A percentile compares a stretch with the other conserved stretches of the same genome.
phyloP scores from a whole-genome alignment of 2,113 vertebrate species.

The Calcarius ornatus region DNA sequence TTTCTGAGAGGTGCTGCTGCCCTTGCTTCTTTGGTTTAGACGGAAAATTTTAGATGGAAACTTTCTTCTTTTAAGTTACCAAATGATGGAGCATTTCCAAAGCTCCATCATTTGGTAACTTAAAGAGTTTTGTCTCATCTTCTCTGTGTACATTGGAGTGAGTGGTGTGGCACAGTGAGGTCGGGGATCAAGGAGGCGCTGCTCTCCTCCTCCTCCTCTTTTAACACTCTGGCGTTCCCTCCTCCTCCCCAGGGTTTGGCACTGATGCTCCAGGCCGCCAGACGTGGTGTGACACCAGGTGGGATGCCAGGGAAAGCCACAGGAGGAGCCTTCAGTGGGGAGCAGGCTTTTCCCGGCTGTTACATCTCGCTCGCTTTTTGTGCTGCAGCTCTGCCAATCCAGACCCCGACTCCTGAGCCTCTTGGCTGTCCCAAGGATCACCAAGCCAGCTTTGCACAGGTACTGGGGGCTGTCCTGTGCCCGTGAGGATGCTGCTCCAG shows the following conservation, averaged over 20 bases:
- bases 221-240: neutral
- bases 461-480: accelerated
- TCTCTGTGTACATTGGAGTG: accelerated
- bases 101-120: no score
- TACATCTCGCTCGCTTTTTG: neutral
- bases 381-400: neutral
- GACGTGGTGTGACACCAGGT: accelerated
- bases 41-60: neutral
- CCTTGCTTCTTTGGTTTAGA: neutral
- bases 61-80: neutral
- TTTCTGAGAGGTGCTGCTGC: neutral
- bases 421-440: neutral
- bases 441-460: neutral
- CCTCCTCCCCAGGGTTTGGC: no score
- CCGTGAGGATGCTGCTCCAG: neutral
- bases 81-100: neutral
- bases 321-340: neutral
- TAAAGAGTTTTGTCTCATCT: neutral
- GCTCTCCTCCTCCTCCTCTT: neutral
- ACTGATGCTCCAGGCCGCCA: neutral
- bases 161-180: neutral
- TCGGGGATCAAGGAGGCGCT: neutral
- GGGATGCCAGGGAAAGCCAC: accelerated
- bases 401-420: neutral
- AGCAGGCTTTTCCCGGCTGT: neutral